A percentile compares a stretch with the other conserved stretches of the same genome.
Conservation (phyloP, 64 coral and sea anemone species). For the Porites lutea region DNA sequence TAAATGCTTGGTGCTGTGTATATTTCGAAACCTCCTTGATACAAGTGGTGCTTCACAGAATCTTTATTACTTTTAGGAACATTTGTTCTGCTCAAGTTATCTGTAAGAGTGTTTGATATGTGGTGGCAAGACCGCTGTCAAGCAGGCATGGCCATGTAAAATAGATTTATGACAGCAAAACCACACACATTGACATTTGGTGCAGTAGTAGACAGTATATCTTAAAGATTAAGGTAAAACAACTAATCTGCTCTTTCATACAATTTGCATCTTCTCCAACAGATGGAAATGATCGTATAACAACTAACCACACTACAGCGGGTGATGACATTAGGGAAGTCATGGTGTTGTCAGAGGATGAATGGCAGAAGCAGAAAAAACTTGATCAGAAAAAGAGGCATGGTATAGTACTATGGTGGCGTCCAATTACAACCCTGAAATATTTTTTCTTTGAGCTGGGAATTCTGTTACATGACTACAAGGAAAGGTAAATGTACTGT, state of each 20-base stretch:
- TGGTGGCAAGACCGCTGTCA: too few relatives aligned
- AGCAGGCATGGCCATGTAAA: too few relatives aligned
- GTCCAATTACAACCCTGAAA: slow-evolving; percentile 75
- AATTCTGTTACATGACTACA: slow-evolving; percentile 87
- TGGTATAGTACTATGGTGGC: slow-evolving; percentile 91
- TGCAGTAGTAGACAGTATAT: too few relatives aligned
- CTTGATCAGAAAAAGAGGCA: slow-evolving; percentile 88
- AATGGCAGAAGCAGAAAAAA: slow-evolving; percentile 71
- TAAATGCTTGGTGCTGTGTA: too few relatives aligned
- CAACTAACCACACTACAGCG: neutral
- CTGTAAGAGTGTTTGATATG: too few relatives aligned
- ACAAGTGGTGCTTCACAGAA: too few relatives aligned
- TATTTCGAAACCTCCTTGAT: too few relatives aligned
- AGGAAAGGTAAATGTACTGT: slow-evolving; percentile 67
- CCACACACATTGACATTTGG: too few relatives aligned
- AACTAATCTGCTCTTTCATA: neutral
- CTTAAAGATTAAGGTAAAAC: neutral
- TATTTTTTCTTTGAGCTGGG: slow-evolving; percentile 93
- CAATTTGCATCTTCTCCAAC: neutral
- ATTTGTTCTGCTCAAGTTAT: too few relatives aligned
- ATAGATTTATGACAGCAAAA: too few relatives aligned
- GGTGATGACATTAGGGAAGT: slow-evolving; percentile 6
- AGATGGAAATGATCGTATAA: slow-evolving; percentile 1
- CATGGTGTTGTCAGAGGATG: slow-evolving; percentile 58
- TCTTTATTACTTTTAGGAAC: too few relatives aligned